Evolutionary conservation across 35 echinoderm and acorn worm genomes (phyloP).

Genomic region (Heliocidaris erythrogramma): DNA sequence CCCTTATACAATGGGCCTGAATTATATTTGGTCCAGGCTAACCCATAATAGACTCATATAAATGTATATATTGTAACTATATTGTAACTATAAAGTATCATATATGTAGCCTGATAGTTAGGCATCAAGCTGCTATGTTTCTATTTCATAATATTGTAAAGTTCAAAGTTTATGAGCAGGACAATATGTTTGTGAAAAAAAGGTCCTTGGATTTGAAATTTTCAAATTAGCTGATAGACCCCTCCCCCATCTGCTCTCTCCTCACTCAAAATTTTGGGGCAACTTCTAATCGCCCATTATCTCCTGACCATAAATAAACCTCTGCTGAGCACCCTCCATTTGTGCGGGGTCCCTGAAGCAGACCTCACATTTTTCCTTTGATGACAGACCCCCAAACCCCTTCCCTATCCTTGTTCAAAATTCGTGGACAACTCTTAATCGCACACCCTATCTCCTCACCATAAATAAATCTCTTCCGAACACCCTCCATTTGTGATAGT

Average conservation of each 20-base stretch:
- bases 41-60: too few relatives aligned
- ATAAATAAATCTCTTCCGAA: conserved; percentile 59
- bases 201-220: too few relatives aligned
- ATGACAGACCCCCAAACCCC: too few relatives aligned
- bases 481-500: conserved; percentile 82
- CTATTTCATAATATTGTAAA: too few relatives aligned
- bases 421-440: not conserved
- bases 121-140: too few relatives aligned
- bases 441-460: conserved; percentile 24
- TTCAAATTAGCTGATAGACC: not conserved
- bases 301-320: conserved; percentile 53
- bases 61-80: too few relatives aligned
- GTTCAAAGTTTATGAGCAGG: too few relatives aligned
- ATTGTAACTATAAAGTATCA: too few relatives aligned
- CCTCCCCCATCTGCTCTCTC: not conserved
- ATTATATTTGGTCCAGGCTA: not conserved
- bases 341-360: conserved; percentile 68
- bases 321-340: conserved; percentile 67
- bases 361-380: not conserved
- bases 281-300: not conserved
- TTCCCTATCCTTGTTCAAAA: not conserved
- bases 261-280: too few relatives aligned
- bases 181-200: too few relatives aligned
- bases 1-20: not conserved
- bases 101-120: too few relatives aligned